Base-by-base conservation (phyloP, 1,140 invertebrate species). In the Drosophila nasuta region DNA sequence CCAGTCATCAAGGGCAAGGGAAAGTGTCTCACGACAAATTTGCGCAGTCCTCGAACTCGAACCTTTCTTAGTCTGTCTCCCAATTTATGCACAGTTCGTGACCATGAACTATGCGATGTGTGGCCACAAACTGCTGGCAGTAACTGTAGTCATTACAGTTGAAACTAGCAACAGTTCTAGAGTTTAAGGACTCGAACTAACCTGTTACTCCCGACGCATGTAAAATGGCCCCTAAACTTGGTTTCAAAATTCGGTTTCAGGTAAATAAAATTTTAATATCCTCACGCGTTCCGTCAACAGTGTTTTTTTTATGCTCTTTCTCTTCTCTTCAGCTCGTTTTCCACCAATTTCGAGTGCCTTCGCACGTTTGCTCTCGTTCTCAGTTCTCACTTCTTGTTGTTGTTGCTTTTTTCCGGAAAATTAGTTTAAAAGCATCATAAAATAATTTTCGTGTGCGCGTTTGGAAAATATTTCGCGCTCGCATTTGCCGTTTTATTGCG, bases 371-470 rank as follows among this genome's bases (percentile, higher is more conserved):
- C 78, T 58, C 13, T 10, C 30, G 25, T 25, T 33, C 51, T 56
- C n/a, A 28, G 15, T 33, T 62, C 7, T 7, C 35, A 38, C 35
- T 62, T 51, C 3, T 74, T 79, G 70, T 75, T 62, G 75, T 72
- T 81, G 75, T 81, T 69, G 28, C 33, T 63, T 52, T 54, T 58
- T 77, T 87, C 85, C 81, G 80, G 77, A 89, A 88, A 88, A 88
- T 88, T 88, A 88, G 81, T 89, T 88, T 88, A 89, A 88, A 88
- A 88, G 85, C 85, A 85, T 89, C 85, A 89, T 88, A 88, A 88
- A 88, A 88, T 89, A 75, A 88, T 88, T 85, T 89, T 85, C 78
- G 75, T 83, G 74, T 48, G 64, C 73, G 57, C 77, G 64, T 48
- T 57, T 62, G 54, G 58, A 75, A 82, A 77, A 68, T 77, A 83